A percentile compares a stretch with the other conserved stretches of the same genome.
Evolutionary conservation across 2,888 invertebrate genomes (phyloP).

Genomic region (Diplazon laetatorius): DNA sequence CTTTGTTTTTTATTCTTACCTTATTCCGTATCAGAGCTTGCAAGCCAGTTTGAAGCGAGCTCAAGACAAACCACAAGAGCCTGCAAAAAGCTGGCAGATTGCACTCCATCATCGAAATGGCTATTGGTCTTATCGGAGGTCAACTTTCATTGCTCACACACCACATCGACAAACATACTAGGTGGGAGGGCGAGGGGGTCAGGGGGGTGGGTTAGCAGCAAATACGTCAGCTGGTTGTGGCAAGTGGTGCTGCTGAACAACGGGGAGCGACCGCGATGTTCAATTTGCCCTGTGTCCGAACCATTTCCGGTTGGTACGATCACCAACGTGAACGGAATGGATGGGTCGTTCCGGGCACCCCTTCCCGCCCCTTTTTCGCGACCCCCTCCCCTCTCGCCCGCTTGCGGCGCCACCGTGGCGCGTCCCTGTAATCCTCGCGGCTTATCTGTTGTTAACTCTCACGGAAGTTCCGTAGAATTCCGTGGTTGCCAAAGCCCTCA

Average conservation of each 20-base stretch:
- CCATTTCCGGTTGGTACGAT: conserved; percentile 66
- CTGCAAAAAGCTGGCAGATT: conserved; percentile 1
- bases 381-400: not conserved
- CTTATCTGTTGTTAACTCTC: conserved; percentile 53
- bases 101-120: conserved; percentile 28
- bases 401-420: not conserved
- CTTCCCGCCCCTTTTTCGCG: not conserved
- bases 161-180: not conserved
- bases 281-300: conserved; percentile 71
- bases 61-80: not conserved
- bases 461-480: conserved; percentile 25
- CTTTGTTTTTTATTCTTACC: too few relatives aligned
- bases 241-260: conserved; percentile 38
- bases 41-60: not conserved
- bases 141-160: conserved; percentile 26
- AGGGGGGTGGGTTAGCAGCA: too few relatives aligned
- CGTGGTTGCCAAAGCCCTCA: conserved; percentile 5
- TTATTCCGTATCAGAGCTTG: not conserved
- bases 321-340: conserved; percentile 44
- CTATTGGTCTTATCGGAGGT: conserved; percentile 35
- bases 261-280: conserved; percentile 69
- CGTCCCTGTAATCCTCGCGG: conserved; percentile 38
- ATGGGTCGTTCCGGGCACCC: conserved; percentile 24
- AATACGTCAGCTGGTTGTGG: conserved; percentile 59
- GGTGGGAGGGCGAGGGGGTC: not conserved